These are phyloP conservation scores for Panagrolaimus sp. DNA, from an alignment of 1,140 invertebrate genomes.

Conservation along the genomic window DNA sequence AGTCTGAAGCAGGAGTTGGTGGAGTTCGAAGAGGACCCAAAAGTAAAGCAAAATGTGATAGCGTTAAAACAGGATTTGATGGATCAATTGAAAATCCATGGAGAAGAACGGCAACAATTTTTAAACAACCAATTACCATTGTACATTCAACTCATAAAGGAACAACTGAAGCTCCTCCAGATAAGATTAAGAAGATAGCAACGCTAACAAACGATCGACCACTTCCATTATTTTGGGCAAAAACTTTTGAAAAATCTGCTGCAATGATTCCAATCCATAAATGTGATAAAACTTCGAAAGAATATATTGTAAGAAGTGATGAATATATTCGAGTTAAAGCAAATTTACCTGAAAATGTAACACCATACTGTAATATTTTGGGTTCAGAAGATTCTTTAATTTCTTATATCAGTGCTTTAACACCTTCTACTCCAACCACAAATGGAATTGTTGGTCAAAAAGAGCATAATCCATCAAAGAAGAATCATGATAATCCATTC, in stretches of 20 bases:
- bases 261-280: neutral
- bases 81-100: neutral
- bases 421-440: neutral
- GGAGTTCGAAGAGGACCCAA: neutral
- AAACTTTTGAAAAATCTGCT: neutral
- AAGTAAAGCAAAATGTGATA: neutral
- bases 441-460: neutral
- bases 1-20: slow-evolving; percentile 4
- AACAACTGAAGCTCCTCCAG: neutral
- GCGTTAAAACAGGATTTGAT: neutral
- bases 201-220: neutral
- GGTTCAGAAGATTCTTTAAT: neutral
- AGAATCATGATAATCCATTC: neutral
- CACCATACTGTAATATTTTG: neutral
- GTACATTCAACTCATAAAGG: neutral
- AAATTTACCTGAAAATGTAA: neutral
- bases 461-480: neutral
- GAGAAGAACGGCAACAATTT: neutral
- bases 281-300: neutral
- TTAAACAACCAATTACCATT: neutral
- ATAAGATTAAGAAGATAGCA: neutral
- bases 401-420: neutral
- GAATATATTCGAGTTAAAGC: neutral
- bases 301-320: neutral
- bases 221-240: neutral